Base-by-base conservation (phyloP, 2,888 invertebrate genomes). In the Lithophane ornitopus region DNA sequence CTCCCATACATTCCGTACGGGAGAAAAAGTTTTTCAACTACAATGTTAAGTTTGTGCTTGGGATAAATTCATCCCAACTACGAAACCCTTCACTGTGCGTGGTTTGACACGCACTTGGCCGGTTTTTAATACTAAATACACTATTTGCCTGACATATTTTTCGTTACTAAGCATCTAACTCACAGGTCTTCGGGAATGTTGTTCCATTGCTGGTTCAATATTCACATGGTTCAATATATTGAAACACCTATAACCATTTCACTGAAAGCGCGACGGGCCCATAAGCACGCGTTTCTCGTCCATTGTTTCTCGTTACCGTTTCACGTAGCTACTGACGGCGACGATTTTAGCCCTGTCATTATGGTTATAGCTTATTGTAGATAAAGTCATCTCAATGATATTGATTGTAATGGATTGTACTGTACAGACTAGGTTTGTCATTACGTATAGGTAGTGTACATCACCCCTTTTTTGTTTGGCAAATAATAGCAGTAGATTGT, bases 401-500 rank as follows among this genome's bases (percentile, higher is more conserved):
- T 62, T 68, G 54, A 78, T 62, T 76, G 9, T 58, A 65, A 58
- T 49, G 28, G 26, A 3, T 63, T 56, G 22, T 34, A 54, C 46
- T 56, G 22, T 34, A 54, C 46, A 34, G 22, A 74, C 4, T n/a
- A 74, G 22, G 19, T 44, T 11, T 26, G 16, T 28, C 14, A 46
- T 26, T 75, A 3, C 2, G 44, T 39, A 22, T 75, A 3, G 1
- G 44, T 39, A 22, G 39, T 74, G 16, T 59, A 49, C 22, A 26
- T 73, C 1, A 49, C 22, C 70, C 7, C 14, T 11, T 46, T 54
- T 67, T 22, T 11, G 41, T 56, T 56, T 26, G 1, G 26, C 16
- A 14, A 8, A 28, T 28, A 58, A 8, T 16, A 16, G 8, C 16
- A 28, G 56, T 56, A 56, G 26, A 46, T 19, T 46, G 16, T 46